These are phyloP conservation scores for Diorhabda sublineata DNA, from an alignment of 1,140 invertebrate species.

Conservation along the genomic window DNA sequence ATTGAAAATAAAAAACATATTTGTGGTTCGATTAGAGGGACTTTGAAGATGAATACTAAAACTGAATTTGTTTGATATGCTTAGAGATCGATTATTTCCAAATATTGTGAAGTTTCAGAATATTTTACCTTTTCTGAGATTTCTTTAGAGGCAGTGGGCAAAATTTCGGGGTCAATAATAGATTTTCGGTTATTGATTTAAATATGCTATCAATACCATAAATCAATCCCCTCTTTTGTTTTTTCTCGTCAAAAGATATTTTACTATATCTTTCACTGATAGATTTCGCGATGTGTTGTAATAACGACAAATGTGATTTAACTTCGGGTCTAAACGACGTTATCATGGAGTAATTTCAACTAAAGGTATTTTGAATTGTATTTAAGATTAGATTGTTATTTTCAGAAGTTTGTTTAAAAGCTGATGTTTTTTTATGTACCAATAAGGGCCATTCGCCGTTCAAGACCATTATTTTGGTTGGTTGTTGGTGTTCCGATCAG, in stretches of 20 bases:
- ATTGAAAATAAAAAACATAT: background rate
- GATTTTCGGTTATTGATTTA: too few species aligned
- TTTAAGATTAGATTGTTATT: background rate
- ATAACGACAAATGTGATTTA: background rate
- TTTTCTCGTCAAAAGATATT: too few species aligned
- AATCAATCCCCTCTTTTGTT: too few species aligned
- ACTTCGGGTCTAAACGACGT: background rate
- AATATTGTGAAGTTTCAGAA: background rate
- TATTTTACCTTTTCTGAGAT: too few species aligned
- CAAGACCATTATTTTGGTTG: background rate
- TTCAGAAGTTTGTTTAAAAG: background rate
- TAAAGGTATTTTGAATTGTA: background rate
- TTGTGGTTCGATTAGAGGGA: background rate
- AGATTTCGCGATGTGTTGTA: background rate
- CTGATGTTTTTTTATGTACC: background rate
- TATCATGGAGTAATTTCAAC: background rate
- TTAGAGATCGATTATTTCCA: background rate
- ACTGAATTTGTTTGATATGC: background rate
- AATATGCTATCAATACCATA: too few species aligned
- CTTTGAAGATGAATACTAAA: background rate
- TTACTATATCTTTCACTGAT: too few species aligned
- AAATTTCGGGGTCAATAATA: too few species aligned
- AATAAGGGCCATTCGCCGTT: slow-evolving; percentile 5
- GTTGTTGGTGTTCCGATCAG: too few species aligned
- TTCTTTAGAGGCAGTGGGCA: too few species aligned